phyloP scores from a whole-genome alignment of 2,888 invertebrate genomes.

The Margaritifera margaritifera region DNA sequence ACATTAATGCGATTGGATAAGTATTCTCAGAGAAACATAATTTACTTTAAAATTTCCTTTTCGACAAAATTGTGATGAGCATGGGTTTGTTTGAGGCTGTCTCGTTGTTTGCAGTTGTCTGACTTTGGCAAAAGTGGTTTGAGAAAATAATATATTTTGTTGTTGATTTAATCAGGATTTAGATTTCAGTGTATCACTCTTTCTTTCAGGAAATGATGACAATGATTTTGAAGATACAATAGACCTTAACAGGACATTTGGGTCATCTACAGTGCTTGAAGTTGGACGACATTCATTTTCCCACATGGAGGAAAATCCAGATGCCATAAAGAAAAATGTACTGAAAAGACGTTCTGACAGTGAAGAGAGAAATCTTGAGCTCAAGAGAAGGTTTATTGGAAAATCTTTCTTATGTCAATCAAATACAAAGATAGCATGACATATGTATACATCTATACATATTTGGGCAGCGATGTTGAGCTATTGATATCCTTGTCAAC shows the following conservation, averaged over 20 bases:
- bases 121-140: neutral
- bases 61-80: too few relatives aligned
- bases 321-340: conserved; percentile 69
- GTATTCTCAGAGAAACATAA: too few relatives aligned
- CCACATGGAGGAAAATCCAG: conserved; percentile 88
- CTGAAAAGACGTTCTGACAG: conserved; percentile 30
- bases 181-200: neutral
- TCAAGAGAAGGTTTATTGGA: conserved; percentile 40
- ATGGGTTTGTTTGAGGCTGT: too few relatives aligned
- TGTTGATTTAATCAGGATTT: too few relatives aligned
- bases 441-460: neutral
- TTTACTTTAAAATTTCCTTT: too few relatives aligned
- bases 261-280: conserved; percentile 76
- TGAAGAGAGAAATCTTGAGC: conserved; percentile 46
- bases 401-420: neutral
- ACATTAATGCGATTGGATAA: too few relatives aligned
- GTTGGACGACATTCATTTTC: conserved; percentile 86
- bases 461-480: too few relatives aligned
- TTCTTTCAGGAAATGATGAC: neutral
- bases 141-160: neutral
- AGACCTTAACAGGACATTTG: conserved; percentile 78
- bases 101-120: too few relatives aligned
- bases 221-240: conserved; percentile 73
- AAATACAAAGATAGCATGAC: neutral
- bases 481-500: too few relatives aligned